A percentile compares a stretch with the other conserved stretches of the same genome.
Conservation (phyloP, 2,113 vertebrate species). For the Myiozetetes cayanensis region DNA sequence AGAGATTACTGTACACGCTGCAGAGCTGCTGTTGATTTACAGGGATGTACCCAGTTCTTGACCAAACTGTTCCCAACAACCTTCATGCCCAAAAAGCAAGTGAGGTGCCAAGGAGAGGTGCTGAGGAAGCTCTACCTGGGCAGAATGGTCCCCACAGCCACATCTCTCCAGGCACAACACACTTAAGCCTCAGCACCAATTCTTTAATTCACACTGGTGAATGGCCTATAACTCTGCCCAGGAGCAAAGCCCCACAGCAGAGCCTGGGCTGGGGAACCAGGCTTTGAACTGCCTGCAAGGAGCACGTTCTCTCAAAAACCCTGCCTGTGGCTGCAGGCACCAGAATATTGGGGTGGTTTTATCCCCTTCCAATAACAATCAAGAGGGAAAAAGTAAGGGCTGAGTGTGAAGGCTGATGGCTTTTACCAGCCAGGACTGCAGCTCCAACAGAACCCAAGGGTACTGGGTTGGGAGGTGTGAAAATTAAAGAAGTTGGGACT, state of each 20-base stretch:
- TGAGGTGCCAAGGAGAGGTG: neutral
- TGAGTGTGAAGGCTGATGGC: neutral
- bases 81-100: neutral
- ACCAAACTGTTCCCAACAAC: neutral
- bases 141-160: neutral
- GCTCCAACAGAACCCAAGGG: neutral
- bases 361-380: neutral
- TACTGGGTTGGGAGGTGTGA: neutral
- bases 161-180: neutral
- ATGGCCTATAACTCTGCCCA: neutral
- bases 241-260: neutral
- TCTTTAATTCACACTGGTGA: neutral
- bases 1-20: too few species aligned
- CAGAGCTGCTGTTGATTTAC: neutral
- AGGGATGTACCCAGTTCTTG: neutral
- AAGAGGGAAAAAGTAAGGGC: neutral
- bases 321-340: neutral
- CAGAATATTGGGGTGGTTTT: accelerated
- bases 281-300: neutral
- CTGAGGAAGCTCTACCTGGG: neutral
- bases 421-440: neutral
- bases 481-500: neutral
- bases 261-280: neutral
- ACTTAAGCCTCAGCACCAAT: neutral
- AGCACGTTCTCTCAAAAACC: accelerated